Base-by-base conservation (phyloP, 1,140 invertebrate species). In the Hypothenemus hampei region DNA sequence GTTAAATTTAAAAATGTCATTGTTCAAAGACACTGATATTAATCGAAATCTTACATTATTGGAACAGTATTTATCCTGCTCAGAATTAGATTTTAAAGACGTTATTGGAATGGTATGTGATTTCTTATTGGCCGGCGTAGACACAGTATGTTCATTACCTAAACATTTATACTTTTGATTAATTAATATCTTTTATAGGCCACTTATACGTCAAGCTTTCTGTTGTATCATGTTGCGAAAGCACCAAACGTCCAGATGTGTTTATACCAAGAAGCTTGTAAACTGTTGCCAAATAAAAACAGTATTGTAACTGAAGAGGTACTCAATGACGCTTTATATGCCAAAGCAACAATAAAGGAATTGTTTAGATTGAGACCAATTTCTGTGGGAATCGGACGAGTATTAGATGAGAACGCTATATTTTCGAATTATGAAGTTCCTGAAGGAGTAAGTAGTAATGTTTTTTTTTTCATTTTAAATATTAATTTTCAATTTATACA, bases 371-470 rank as follows among this genome's bases (percentile, higher is more conserved):
- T 93, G n/a, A 85, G 88, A 73, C 89, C 89, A 2, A 82, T 93
- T 31, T 84, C 89, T 0, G 77, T 92, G 31, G 90, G 87, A 11
- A 76, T 89, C 18, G 89, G 91, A 0, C 75, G 95, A 51, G 78
- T 91, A 18, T 70, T 91, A 19, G 80, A 85, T 54, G 77, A 82
- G 52, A 86, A 95, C 66, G 73, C 84, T 3, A 72, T 86, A 5
- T 78, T 98, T 37, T 85, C 82, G 57, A 89, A 86, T 31, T 97
- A 91, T 74, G 68, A 78, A 39, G 82, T 97, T 54, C 93, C 93
- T 10, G 82, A 86, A 72, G 86, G 82, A 51, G 92, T 95, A 78
- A 81, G 81, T 73, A n/a, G n/a, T 41, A 29, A 35, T 16, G 3
- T 49, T n/a, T 43, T 43, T 0, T 0, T 16, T 16, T 26, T 45